Percentiles rank a stretch among this genome's conserved stretches.
phyloP scores from a whole-genome alignment of 2,113 vertebrate genomes.

The Cyanoramphus novaezelandiae region DNA sequence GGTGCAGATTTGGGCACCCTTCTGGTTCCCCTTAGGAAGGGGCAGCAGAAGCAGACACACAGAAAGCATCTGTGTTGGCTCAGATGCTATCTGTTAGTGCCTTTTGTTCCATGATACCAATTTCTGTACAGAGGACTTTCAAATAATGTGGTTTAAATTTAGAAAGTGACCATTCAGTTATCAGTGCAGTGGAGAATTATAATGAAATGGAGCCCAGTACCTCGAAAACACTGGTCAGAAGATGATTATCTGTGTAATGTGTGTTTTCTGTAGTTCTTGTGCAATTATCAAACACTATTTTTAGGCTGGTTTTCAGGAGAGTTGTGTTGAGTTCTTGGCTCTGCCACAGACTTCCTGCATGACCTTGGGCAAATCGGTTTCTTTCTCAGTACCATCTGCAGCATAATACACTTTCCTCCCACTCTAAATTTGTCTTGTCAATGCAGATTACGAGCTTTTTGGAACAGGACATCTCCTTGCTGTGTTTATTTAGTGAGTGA shows the following conservation, averaged over 20 bases:
- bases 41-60: not conserved
- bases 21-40: not conserved
- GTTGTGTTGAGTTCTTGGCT: constrained; percentile 52
- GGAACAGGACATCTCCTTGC: not conserved
- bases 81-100: not conserved
- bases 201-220: not conserved
- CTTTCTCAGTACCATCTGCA: constrained; percentile 62
- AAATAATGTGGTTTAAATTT: constrained; percentile 48
- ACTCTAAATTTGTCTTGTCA: constrained; percentile 39
- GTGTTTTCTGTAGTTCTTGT: constrained; percentile 20
- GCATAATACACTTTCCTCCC: constrained; percentile 52
- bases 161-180: constrained; percentile 33
- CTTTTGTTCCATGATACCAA: not conserved
- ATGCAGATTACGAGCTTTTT: not conserved
- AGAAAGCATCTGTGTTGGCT: not conserved
- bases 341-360: constrained; percentile 52
- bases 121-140: not conserved
- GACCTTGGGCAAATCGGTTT: constrained; percentile 65
- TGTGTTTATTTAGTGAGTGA: not conserved
- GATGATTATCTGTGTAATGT: constrained; percentile 19
- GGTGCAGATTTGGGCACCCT: not conserved
- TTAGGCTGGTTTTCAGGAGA: constrained; percentile 32
- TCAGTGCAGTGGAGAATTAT: constrained; percentile 1
- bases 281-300: constrained; percentile 43
- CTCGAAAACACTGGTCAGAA: constrained; percentile 20